These are phyloP conservation scores for Elaeidobius kamerunicus DNA, from an alignment of 2,888 invertebrate species.

Conservation along the genomic window DNA sequence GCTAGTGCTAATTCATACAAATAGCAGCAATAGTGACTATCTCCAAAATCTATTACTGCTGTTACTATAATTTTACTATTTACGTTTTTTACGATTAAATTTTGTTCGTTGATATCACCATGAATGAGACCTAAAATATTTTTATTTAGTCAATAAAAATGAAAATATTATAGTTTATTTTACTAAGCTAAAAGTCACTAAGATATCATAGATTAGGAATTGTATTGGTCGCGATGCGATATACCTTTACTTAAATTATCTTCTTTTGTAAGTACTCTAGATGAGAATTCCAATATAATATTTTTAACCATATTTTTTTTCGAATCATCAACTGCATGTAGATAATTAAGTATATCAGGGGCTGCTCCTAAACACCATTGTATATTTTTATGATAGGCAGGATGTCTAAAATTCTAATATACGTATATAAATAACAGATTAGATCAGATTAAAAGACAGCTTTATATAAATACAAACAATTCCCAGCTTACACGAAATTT, in stretches of 20 bases:
- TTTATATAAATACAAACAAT: not conserved
- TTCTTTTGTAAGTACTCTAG: constrained; percentile 58
- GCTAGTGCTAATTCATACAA: constrained; percentile 83
- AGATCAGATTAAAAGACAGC: not conserved
- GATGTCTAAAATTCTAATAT: constrained; percentile 74
- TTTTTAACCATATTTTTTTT: constrained; percentile 59
- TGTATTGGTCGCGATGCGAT: too few species aligned
- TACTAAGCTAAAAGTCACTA: too few species aligned
- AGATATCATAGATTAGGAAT: too few species aligned
- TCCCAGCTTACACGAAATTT: too few species aligned
- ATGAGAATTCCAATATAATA: constrained; percentile 62
- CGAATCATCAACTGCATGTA: constrained; percentile 65
- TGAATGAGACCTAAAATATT: constrained; percentile 62
- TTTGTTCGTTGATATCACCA: constrained; percentile 90
- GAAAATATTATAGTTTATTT: too few species aligned
- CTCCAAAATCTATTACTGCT: constrained; percentile 85
- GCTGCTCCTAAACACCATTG: constrained; percentile 75
- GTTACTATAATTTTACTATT: constrained; percentile 54
- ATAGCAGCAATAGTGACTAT: constrained; percentile 68
- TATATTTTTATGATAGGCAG: constrained; percentile 64
- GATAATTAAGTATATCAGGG: constrained; percentile 66
- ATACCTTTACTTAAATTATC: constrained; percentile 59
- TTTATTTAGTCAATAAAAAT: too few species aligned
- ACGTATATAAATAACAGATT: constrained; percentile 32
- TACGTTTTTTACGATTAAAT: constrained; percentile 57